A percentile compares a stretch with the other conserved stretches of the same genome.
Evolutionary conservation across 1,140 invertebrate species (phyloP).

Genomic region (Ips typographus): DNA sequence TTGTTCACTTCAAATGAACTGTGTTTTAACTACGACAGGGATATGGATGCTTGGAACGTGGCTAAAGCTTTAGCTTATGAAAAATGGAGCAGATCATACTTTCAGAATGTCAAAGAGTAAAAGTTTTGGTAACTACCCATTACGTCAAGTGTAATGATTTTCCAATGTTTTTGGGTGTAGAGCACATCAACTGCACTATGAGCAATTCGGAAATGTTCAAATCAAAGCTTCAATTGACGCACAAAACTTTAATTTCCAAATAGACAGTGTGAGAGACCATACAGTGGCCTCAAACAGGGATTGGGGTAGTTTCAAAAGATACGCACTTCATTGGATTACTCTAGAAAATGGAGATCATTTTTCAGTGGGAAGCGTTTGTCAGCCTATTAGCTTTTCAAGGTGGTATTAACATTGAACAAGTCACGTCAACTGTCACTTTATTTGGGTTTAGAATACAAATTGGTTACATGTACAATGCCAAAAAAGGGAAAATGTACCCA

Average conservation of each 20-base stretch:
- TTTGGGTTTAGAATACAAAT: constrained; percentile 61
- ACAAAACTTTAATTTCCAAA: constrained; percentile 52
- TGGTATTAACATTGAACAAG: no score
- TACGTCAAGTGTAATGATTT: no score
- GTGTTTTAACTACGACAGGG: constrained; percentile 67
- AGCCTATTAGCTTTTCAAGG: constrained; percentile 62
- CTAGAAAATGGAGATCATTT: constrained; percentile 66
- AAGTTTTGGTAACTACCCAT: no score
- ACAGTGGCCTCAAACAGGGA: constrained; percentile 59
- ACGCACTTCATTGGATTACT: constrained; percentile 66
- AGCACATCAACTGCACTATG: constrained; percentile 73
- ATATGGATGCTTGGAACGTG: constrained; percentile 61
- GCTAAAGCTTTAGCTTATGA: constrained; percentile 65
- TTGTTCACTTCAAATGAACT: constrained; percentile 55
- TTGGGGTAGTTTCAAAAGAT: constrained; percentile 69
- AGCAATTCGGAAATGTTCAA: constrained; percentile 64
- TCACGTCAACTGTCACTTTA: no score
- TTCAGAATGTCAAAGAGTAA: constrained; percentile 64
- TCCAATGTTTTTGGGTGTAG: no score
- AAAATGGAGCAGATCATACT: constrained; percentile 66
- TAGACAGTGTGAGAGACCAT: constrained; percentile 63
- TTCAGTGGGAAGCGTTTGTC: constrained; percentile 64
- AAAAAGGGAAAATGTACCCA: constrained; percentile 57
- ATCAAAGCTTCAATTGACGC: constrained; percentile 58
- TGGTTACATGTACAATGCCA: constrained; percentile 64